Evolutionary conservation across 2,113 vertebrate genomes (phyloP).

Genomic region (Alethe castanea): DNA sequence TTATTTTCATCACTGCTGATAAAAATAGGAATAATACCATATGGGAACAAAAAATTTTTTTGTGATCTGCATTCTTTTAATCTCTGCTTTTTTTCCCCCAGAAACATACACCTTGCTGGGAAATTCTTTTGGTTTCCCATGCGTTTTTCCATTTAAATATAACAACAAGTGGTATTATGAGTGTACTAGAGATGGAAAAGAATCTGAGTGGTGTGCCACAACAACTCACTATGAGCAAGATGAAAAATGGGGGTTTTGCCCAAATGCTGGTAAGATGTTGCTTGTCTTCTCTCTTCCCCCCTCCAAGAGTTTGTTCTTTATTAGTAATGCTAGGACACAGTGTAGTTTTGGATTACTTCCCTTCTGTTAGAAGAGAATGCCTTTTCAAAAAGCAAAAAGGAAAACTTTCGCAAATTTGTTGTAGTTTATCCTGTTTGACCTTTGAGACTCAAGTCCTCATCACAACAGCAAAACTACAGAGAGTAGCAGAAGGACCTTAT

Average conservation of each 20-base stretch:
- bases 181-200: conserved; percentile 84
- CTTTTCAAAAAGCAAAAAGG: not conserved
- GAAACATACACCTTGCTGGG: conserved; percentile 88
- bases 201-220: conserved; percentile 88
- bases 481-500: not conserved
- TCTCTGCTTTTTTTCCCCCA: conserved; percentile 54
- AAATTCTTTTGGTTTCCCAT: conserved; percentile 85
- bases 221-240: conserved; percentile 83
- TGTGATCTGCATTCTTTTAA: not conserved
- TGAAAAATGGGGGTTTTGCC: conserved; percentile 92
- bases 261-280: conserved; percentile 80
- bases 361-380: not conserved
- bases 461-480: not conserved
- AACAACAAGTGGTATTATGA: conserved; percentile 87
- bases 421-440: not conserved
- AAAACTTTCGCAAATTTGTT: not conserved
- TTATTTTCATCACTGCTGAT: not conserved
- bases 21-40: not conserved
- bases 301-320: not conserved
- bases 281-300: not conserved
- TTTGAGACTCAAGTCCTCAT: not conserved
- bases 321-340: not conserved
- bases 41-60: fast-evolving
- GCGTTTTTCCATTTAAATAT: conserved; percentile 89
- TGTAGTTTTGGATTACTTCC: not conserved